These are phyloP conservation scores for Triplophysa dalaica DNA, from an alignment of 2,113 vertebrate genomes.

Conservation along the genomic window DNA sequence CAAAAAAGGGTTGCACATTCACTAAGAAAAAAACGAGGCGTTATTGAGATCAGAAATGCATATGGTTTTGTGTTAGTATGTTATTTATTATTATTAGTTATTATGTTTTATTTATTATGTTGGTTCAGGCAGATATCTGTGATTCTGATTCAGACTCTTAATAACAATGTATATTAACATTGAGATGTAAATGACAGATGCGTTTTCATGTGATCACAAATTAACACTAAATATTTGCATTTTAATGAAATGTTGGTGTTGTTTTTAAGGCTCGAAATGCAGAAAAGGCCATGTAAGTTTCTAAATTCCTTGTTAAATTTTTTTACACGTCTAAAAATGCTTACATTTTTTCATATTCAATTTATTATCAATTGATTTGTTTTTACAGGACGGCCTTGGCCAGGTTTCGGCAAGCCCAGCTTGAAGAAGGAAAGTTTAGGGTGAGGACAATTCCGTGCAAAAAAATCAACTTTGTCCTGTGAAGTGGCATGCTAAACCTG, in stretches of 20 bases:
- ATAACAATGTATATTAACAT: background rate
- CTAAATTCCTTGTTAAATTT: background rate
- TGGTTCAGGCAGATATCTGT: no score
- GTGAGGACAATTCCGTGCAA: slow-evolving; percentile 63
- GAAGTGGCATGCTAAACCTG: no score
- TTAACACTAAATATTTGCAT: background rate
- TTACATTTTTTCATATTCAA: background rate
- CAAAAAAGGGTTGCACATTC: no score
- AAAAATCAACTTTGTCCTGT: no score
- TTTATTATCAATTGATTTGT: background rate
- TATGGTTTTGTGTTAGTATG: no score
- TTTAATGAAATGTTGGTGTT: slow-evolving; percentile 42
- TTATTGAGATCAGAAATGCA: no score
- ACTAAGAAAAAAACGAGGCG: no score
- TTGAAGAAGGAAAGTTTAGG: slow-evolving; percentile 95
- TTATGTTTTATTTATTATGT: no score
- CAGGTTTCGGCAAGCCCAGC: slow-evolving; percentile 93
- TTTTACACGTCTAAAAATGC: background rate
- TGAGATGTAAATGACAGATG: background rate
- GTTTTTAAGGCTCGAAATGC: slow-evolving; percentile 86
- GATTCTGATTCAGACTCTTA: background rate
- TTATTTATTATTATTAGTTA: no score
- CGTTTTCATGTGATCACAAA: background rate
- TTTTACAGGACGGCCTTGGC: slow-evolving; percentile 91
- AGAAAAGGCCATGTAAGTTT: slow-evolving; percentile 93